Conservation (phyloP, 2,888 invertebrate genomes). For the Caenorhabditis sp. region DNA sequence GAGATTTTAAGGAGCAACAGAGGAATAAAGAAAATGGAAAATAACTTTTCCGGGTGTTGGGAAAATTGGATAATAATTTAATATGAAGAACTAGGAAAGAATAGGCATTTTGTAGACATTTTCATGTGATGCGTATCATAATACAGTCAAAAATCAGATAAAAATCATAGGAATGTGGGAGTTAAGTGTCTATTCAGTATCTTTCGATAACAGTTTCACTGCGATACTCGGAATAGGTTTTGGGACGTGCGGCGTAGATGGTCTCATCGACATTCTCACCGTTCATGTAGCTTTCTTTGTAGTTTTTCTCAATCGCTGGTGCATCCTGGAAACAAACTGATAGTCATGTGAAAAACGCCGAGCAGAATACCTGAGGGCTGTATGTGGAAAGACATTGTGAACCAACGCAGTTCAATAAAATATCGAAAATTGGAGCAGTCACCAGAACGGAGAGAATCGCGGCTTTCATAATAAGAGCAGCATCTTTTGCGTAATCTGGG, state of each 20-base stretch:
- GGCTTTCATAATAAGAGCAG: slow-evolving; percentile 53
- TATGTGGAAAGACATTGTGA: slow-evolving; percentile 28
- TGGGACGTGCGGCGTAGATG: slow-evolving; percentile 58
- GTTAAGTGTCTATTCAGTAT: slow-evolving; percentile 30
- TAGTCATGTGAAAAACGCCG: neutral
- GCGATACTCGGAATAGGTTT: slow-evolving; percentile 58
- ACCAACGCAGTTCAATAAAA: slow-evolving; percentile 51
- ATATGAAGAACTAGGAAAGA: slow-evolving; percentile 14
- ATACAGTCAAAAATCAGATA: slow-evolving; percentile 11
- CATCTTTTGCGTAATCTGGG: slow-evolving; percentile 53
- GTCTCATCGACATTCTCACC: slow-evolving; percentile 53
- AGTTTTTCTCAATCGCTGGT: slow-evolving; percentile 34
- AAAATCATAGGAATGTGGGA: neutral
- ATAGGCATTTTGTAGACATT: slow-evolving; percentile 10
- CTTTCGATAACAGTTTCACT: slow-evolving; percentile 64
- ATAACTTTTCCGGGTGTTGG: slow-evolving; percentile 47
- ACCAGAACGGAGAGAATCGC: slow-evolving; percentile 58
- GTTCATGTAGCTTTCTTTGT: slow-evolving; percentile 56
- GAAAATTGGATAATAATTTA: slow-evolving; percentile 33
- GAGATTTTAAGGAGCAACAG: slow-evolving; percentile 8
- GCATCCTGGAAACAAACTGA: slow-evolving; percentile 28
- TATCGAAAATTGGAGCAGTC: slow-evolving; percentile 66
- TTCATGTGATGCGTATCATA: slow-evolving; percentile 2
- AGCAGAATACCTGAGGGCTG: slow-evolving; percentile 9
- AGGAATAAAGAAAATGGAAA: slow-evolving; percentile 33